A percentile compares a stretch with the other conserved stretches of the same genome.
Evolutionary conservation across 2,888 invertebrate genomes (phyloP).

Genomic region (Hirtodrosophila confusa): DNA sequence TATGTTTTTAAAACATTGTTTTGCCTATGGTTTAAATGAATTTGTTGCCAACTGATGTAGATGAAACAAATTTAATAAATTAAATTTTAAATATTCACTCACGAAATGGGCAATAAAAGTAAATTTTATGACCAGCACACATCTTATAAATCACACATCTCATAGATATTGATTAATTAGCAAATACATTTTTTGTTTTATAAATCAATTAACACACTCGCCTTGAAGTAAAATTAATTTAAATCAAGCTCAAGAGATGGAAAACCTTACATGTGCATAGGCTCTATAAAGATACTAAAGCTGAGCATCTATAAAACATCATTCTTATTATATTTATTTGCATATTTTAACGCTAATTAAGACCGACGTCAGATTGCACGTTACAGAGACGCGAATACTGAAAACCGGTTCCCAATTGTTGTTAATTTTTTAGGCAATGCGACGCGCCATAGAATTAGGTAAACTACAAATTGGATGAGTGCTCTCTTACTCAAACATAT

Average conservation of each 20-base stretch:
- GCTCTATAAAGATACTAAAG: neutral
- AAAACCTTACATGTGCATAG: conserved; percentile 3
- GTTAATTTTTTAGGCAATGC: conserved; percentile 29
- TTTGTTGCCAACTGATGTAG: conserved; percentile 9
- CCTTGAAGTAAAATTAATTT: conserved; percentile 6
- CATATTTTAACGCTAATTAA: conserved; percentile 31
- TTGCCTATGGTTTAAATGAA: no score
- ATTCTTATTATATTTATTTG: conserved; percentile 7
- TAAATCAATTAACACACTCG: conserved; percentile 52
- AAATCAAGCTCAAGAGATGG: conserved; percentile 19
- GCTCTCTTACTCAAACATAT: neutral
- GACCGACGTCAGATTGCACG: conserved; percentile 16
- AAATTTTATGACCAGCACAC: conserved; percentile 32
- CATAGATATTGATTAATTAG: conserved; percentile 53
- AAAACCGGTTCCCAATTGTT: conserved; percentile 48
- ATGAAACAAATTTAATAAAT: conserved; percentile 17
- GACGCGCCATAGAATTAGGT: neutral
- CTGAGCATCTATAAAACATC: neutral
- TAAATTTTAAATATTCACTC: conserved; percentile 42
- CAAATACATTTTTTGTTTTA: conserved; percentile 39
- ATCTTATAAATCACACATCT: conserved; percentile 3
- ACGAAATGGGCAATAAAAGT: conserved; percentile 41
- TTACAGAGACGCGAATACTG: conserved; percentile 17
- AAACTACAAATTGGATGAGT: neutral
- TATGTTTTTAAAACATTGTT: no score